phyloP scores from a whole-genome alignment of 2,888 invertebrate species.

The Drosophila algonquin region DNA sequence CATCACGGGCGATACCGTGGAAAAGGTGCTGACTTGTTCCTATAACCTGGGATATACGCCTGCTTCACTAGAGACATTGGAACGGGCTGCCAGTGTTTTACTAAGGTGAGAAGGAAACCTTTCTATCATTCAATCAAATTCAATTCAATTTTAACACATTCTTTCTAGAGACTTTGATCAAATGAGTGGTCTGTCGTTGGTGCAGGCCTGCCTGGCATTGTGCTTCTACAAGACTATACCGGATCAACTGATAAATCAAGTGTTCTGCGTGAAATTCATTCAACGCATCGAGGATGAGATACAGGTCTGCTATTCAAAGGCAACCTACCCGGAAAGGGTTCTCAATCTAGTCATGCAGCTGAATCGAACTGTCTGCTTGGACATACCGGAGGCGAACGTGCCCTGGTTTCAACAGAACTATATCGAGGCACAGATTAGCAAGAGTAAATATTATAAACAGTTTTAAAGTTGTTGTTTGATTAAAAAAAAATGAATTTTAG shows the following conservation, averaged over 20 bases:
- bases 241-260: constrained; percentile 85
- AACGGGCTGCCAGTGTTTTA: constrained; percentile 83
- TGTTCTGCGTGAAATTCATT: constrained; percentile 87
- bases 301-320: constrained; percentile 85
- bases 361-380: constrained; percentile 87
- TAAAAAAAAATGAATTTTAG: constrained; percentile 39
- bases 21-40: constrained; percentile 84
- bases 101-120: constrained; percentile 81
- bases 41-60: constrained; percentile 85
- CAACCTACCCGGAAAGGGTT: constrained; percentile 85
- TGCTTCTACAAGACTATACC: constrained; percentile 85
- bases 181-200: constrained; percentile 85
- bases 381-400: constrained; percentile 86
- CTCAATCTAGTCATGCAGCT: constrained; percentile 86
- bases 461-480: neutral
- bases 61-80: constrained; percentile 82
- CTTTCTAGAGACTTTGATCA: constrained; percentile 85
- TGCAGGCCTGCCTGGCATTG: constrained; percentile 85
- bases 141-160: neutral
- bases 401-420: constrained; percentile 89
- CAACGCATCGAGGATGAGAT: constrained; percentile 86
- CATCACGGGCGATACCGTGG: constrained; percentile 85
- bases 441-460: constrained; percentile 80
- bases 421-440: constrained; percentile 85
- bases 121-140: neutral